Conservation (phyloP, 2,888 invertebrate species). For the Melanotus villosus region DNA sequence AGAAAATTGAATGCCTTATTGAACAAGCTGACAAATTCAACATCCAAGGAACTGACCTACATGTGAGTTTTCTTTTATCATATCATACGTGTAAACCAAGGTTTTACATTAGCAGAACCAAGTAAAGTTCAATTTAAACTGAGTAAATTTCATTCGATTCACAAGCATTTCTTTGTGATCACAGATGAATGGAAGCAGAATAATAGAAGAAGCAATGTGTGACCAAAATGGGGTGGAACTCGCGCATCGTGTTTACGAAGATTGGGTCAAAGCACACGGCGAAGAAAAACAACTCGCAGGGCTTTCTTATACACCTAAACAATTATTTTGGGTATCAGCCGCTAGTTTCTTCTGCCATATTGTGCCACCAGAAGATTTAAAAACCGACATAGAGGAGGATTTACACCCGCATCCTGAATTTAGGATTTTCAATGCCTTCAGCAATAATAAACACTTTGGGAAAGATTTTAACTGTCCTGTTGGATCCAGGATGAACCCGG, state of each 20-base stretch:
- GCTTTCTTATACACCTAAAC: constrained; percentile 65
- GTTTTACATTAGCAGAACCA: too few relatives aligned
- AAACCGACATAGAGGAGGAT: constrained; percentile 62
- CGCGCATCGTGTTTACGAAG: constrained; percentile 73
- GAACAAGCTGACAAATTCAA: too few relatives aligned
- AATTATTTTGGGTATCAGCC: constrained; percentile 74
- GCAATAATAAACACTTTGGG: constrained; percentile 74
- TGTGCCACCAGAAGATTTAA: constrained; percentile 62
- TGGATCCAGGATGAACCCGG: constrained; percentile 75
- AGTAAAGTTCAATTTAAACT: too few relatives aligned
- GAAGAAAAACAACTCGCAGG: constrained; percentile 62
- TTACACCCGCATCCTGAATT: constrained; percentile 70
- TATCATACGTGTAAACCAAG: too few relatives aligned
- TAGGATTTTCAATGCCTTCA: constrained; percentile 73
- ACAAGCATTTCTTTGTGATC: too few relatives aligned
- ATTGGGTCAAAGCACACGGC: constrained; percentile 61
- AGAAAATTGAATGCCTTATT: too few relatives aligned
- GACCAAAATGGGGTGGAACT: constrained; percentile 95
- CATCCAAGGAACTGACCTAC: too few relatives aligned
- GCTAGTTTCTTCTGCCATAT: constrained; percentile 75
- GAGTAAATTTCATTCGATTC: too few relatives aligned
- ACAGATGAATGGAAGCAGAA: constrained; percentile 92
- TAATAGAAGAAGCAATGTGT: constrained; percentile 94
- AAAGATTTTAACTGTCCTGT: constrained; percentile 74
- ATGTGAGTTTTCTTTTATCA: too few relatives aligned